Evolutionary conservation across 1,140 invertebrate genomes (phyloP), one percentile per base, ranked within the genome.

Genomic region (Heliconius hermathena): DNA sequence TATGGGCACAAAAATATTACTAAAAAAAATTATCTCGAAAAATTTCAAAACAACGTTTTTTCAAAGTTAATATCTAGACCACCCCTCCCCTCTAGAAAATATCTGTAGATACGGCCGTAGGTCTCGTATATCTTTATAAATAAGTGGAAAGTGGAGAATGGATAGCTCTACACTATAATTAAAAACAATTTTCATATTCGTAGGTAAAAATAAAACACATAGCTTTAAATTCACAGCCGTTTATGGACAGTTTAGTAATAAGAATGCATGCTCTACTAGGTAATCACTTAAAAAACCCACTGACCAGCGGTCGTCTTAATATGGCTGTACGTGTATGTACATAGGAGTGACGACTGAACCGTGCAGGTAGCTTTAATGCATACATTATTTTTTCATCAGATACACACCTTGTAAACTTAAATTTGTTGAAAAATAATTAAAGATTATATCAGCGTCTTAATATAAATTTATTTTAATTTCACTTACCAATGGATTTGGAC

Each of bases 181-280:
- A 57, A 22, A 22, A n/a, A 20, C 54, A 22, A 60, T 60, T 46
- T 46, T 60, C 8, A 20, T 26, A 60, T 26, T 22, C 0, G 54
- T 22, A 66, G 26, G 26, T 66, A 66, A 29, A 66, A 66, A 66
- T 66, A 66, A 16, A 29, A 26, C 22, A 66, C 2, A 66, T 60
- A 3, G 0, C 11, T 16, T 66, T 29, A 26, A 26, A 26, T 26
- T 26, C 60, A 66, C 4, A 13, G 26, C 60, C 26, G 29, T 66
- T 29, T 66, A 66, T 29, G 4, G 60, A 29, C 13, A 66, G 22
- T 66, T 66, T 66, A 29, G 60, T 66, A 66, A 66, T 29, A 66
- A 66, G 60, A 66, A 66, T 29, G 60, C 26, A 66, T 66, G 60
- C 60, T 66, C 60, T 66, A 66, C 60, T 66, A 66, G 60, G 60